Conservation (phyloP, 2,888 invertebrate species). For the Lottia gigantea region DNA sequence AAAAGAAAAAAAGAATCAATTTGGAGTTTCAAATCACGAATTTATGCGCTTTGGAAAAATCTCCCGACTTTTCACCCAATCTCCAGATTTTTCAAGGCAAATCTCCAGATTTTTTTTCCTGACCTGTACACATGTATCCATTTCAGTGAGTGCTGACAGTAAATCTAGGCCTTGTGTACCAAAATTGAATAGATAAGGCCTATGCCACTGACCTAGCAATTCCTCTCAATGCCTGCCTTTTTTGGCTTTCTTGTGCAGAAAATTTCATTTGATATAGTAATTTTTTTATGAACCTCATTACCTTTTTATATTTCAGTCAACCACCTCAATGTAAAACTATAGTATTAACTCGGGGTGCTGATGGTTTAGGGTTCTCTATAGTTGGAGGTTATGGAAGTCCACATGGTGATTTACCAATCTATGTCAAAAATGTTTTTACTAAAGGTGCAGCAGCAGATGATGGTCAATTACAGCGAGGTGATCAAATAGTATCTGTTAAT, state of each 20-base stretch:
- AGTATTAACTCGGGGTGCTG: constrained; percentile 70
- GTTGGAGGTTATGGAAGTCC: constrained; percentile 72
- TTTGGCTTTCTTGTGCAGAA: constrained; percentile 2
- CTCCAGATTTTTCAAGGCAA: no score
- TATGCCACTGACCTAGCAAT: no score
- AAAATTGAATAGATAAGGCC: no score
- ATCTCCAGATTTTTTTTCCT: no score
- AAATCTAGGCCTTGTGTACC: no score
- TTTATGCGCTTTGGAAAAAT: no score
- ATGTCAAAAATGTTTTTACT: constrained; percentile 70
- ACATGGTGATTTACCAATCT: constrained; percentile 73
- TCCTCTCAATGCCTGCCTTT: not conserved
- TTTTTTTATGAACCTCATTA: not conserved
- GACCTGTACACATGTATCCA: no score
- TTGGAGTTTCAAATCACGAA: no score
- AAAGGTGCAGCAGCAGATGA: constrained; percentile 87
- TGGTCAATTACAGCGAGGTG: constrained; percentile 90
- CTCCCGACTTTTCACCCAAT: no score
- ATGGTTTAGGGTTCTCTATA: constrained; percentile 73
- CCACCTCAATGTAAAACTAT: constrained; percentile 64
- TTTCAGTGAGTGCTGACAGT: no score
- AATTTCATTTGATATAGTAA: not conserved
- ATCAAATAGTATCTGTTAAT: constrained; percentile 90
- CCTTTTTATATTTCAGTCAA: constrained; percentile 36
- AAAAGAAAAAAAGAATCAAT: no score